These are phyloP conservation scores for Papilio protenor DNA, from an alignment of 2,888 invertebrate genomes.

Conservation along the genomic window DNA sequence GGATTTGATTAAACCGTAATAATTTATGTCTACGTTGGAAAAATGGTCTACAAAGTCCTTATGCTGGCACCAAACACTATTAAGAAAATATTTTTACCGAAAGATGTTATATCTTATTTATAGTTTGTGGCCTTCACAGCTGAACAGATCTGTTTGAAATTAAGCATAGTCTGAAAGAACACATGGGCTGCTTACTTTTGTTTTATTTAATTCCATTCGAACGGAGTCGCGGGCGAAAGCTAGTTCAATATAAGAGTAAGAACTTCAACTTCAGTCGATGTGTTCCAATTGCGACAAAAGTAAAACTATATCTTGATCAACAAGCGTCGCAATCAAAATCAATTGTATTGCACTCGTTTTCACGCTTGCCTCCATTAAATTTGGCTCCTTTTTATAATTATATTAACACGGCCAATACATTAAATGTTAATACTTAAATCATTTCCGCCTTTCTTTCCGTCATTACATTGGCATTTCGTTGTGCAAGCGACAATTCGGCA, in stretches of 20 bases:
- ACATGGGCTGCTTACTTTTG: no score
- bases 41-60: no score
- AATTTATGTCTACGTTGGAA: no score
- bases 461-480: slow-evolving; percentile 14
- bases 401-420: slow-evolving; percentile 18
- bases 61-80: neutral
- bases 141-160: no score
- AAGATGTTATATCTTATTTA: neutral
- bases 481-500: neutral
- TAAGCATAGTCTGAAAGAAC: no score
- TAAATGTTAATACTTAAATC: slow-evolving; percentile 16
- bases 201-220: no score
- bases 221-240: neutral
- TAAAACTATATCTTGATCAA: slow-evolving; percentile 7
- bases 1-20: no score
- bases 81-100: neutral
- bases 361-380: slow-evolving; percentile 21
- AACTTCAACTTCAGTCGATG: neutral
- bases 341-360: slow-evolving; percentile 20
- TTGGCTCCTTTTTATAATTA: slow-evolving; percentile 14
- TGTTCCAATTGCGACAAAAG: neutral
- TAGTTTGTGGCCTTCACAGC: no score
- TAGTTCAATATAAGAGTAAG: neutral
- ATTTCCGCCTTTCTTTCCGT: slow-evolving; percentile 27
- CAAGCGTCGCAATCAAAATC: slow-evolving; percentile 8